phyloP scores from a whole-genome alignment of 64 coral and sea anemone species.

The Stylophora pistillata region DNA sequence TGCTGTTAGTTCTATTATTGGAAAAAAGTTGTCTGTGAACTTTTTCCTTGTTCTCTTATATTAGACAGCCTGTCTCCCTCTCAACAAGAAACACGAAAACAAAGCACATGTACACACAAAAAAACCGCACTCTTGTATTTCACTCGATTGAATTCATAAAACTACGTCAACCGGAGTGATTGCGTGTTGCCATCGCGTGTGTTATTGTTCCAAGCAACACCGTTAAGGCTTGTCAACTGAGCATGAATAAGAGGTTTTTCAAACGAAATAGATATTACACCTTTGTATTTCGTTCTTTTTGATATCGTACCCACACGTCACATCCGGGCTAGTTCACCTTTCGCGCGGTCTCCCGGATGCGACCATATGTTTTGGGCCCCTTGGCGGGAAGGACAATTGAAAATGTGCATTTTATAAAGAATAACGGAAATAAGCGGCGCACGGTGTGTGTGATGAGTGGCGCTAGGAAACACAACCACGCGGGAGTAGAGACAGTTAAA shows the following conservation, averaged over 20 bases:
- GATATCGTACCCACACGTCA: neutral
- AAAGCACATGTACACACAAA: neutral
- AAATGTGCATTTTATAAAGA: slow-evolving; percentile 48
- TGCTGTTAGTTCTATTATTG: too few species aligned
- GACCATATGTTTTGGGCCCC: slow-evolving; percentile 32
- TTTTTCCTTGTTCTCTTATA: too few species aligned
- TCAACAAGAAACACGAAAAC: too few species aligned
- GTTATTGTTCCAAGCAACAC: neutral
- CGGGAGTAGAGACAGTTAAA: neutral
- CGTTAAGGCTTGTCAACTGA: neutral
- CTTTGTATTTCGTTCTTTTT: neutral
- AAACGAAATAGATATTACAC: neutral
- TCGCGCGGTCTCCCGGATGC: slow-evolving; percentile 8
- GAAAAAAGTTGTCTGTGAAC: too few species aligned
- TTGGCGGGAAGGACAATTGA: slow-evolving; percentile 43
- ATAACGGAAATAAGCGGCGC: slow-evolving; percentile 40
- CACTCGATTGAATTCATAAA: too few species aligned
- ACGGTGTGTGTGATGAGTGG: slow-evolving; percentile 7
- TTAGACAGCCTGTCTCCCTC: too few species aligned
- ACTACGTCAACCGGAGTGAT: neutral
- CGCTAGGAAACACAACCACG: slow-evolving; percentile 21
- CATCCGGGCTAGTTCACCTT: slow-evolving; percentile 16
- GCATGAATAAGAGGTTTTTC: neutral
- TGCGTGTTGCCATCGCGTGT: neutral
- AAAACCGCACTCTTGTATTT: too few species aligned